phyloP scores from a whole-genome alignment of 2,113 vertebrate species.

The rabbit (Oryctolagus cuniculus) region mOryCun1.1 NC_091433.1:177570501-177571000 shows the following conservation, averaged over 20 bases:
- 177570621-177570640: background rate
- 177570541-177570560: background rate
- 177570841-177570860: background rate
- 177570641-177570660: background rate
- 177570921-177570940: too few species aligned
- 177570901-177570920: accelerated
- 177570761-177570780: background rate
- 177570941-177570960: background rate
- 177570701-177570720: background rate
- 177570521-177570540: constrained; percentile 19
- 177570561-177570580: constrained; percentile 16
- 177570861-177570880: background rate
- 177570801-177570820: background rate
- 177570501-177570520: constrained; percentile 49
- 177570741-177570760: background rate
- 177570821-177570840: background rate
- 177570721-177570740: constrained; percentile 27
- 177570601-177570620: background rate
- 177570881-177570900: too few species aligned
- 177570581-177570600: accelerated
- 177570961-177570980: background rate
- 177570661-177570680: background rate
- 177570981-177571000: background rate
- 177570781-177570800: accelerated
- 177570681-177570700: background rate